These are phyloP conservation scores for Serilophus lunatus DNA, from an alignment of 2,113 vertebrate genomes.

Conservation along the genomic window DNA sequence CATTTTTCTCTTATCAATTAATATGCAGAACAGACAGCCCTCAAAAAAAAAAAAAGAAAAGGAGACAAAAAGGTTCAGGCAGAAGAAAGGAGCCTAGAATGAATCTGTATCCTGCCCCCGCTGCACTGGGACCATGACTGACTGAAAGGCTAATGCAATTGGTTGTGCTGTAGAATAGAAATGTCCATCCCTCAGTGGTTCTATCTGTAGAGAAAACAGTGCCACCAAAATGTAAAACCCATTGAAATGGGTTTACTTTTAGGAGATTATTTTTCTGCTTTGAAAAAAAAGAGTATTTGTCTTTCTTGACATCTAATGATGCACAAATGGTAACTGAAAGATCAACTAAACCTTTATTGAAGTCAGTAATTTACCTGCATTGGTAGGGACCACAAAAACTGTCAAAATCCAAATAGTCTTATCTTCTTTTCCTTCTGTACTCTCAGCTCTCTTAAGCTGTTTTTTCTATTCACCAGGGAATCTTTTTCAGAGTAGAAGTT, in stretches of 20 bases:
- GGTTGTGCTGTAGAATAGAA: not conserved
- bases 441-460: not conserved
- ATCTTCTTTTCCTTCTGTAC: not conserved
- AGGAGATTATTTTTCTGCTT: not conserved
- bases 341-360: not conserved
- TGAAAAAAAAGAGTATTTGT: not conserved
- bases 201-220: not conserved
- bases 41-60: not conserved
- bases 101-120: not conserved
- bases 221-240: not conserved
- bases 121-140: not conserved
- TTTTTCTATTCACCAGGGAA: not conserved
- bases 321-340: not conserved
- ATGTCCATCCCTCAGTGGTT: not conserved
- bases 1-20: constrained; percentile 33
- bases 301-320: not conserved
- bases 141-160: not conserved
- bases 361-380: not conserved
- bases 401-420: not conserved
- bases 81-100: constrained; percentile 21
- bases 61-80: constrained; percentile 1
- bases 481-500: not conserved
- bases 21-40: constrained; percentile 56
- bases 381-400: not conserved
- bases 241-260: not conserved